Base-by-base conservation (phyloP, 2,113 vertebrate genomes). In the Phrynocephalus versicolor region DNA sequence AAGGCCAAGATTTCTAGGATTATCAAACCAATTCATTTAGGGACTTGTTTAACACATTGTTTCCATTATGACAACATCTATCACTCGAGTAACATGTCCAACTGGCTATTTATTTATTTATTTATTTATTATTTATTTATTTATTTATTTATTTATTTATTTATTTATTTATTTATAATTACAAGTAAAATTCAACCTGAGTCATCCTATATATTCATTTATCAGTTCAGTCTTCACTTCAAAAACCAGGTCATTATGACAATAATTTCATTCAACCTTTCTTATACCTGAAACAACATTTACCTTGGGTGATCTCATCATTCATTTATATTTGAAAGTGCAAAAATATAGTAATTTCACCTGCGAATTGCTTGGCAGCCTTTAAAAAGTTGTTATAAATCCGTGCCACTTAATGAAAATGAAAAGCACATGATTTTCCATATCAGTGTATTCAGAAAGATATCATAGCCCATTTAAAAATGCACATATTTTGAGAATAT, bases 161-260 rank as follows among this genome's bases (percentile, higher is more conserved):
- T 35, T 60, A 15, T 0, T 2, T 84, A 55, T 64, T 67, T 62
- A 62, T 55, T 35, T 74, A 62, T 21, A 77, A 15, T 55, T 14
- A 55, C 18, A 57, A 71, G 25, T 71, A 55, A 71, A 82, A 16
- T n/a, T 62, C 69, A 73, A 84, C 1, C 37, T 74, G 15, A 88
- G 76, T 70, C 65, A 87, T 84, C 0, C 2, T 84, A 55, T 58
- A 89, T 88, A 91, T 60, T 33, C 12, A 75, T 64, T 67, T 73
- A 74, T 87, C 78, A 91, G 70, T 23, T 45, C 41, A 41, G 78
- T 15, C 64, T 83, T 64, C 9, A 82, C n/a, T 37, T 41, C 89
- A 19, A 74, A 81, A 87, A 3, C 0, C 2, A 0, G 67, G 7
- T 18, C 0, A 82, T 81, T 2, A 67, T 64, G 25, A 14, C 73